These are phyloP conservation scores for Sebastes paucispinis DNA, from an alignment of 2,797 vertebrate genomes.

Conservation along the genomic window DNA sequence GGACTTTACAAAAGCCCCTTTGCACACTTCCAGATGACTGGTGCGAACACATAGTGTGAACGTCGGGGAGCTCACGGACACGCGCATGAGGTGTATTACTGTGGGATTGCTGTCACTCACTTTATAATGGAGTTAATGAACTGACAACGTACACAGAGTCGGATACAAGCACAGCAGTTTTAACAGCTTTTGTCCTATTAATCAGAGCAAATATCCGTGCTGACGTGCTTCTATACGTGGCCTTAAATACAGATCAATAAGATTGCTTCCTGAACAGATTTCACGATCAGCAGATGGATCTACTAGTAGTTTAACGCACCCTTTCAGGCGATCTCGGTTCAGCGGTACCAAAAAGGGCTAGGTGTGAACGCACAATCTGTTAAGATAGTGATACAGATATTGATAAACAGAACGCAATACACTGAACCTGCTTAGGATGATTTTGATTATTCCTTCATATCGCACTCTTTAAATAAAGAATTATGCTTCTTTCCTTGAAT, in stretches of 20 bases:
- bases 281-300: neutral
- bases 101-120: neutral
- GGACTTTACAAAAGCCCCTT: too few relatives aligned
- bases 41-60: too few relatives aligned
- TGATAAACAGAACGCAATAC: neutral
- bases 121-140: neutral
- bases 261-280: neutral
- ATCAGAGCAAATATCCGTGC: neutral
- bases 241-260: neutral
- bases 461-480: neutral
- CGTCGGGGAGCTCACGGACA: too few relatives aligned
- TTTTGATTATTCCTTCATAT: neutral
- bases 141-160: neutral
- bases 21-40: too few relatives aligned
- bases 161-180: neutral
- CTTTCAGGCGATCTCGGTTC: too few relatives aligned
- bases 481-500: neutral
- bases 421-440: neutral
- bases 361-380: neutral
- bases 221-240: neutral
- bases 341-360: neutral
- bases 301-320: neutral
- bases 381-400: neutral
- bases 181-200: neutral
- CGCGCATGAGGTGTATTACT: neutral